A percentile compares a stretch with the other conserved stretches of the same genome.
Conservation (phyloP, 2,888 invertebrate genomes). For the Thymelicus sylvestris region DNA sequence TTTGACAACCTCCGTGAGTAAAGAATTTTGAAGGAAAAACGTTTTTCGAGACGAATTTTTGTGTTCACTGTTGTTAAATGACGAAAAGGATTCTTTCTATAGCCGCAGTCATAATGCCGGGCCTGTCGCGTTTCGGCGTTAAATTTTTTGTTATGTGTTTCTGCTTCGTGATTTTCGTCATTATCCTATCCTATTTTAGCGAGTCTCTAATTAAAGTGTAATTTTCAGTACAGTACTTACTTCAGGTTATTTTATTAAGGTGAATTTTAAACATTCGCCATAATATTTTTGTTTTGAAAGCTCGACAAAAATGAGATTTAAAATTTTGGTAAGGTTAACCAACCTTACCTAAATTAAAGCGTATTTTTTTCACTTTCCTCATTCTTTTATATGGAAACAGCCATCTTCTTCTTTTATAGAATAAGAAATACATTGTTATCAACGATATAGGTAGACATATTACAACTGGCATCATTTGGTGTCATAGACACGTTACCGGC, state of each 20-base stretch:
- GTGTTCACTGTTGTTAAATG: constrained; percentile 11
- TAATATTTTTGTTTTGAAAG: not conserved
- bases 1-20: constrained; percentile 29
- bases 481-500: no score
- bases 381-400: no score
- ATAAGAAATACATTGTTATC: no score
- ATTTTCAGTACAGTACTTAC: not conserved
- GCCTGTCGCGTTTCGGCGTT: constrained; percentile 3
- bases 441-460: no score
- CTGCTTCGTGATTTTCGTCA: constrained; percentile 5
- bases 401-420: no score
- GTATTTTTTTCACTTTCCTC: no score
- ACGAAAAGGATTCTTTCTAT: constrained; percentile 17
- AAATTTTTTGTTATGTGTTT: constrained; percentile 8
- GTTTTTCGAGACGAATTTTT: constrained; percentile 17
- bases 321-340: not conserved
- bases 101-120: constrained; percentile 8
- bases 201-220: constrained; percentile 6
- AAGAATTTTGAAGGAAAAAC: constrained; percentile 24
- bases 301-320: not conserved
- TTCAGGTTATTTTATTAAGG: not conserved
- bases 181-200: constrained; percentile 6
- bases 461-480: no score
- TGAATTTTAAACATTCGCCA: not conserved
- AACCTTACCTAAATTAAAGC: no score